phyloP scores from a whole-genome alignment of 2,113 vertebrate species.

The Rhinopomastus cyanomelas region DNA sequence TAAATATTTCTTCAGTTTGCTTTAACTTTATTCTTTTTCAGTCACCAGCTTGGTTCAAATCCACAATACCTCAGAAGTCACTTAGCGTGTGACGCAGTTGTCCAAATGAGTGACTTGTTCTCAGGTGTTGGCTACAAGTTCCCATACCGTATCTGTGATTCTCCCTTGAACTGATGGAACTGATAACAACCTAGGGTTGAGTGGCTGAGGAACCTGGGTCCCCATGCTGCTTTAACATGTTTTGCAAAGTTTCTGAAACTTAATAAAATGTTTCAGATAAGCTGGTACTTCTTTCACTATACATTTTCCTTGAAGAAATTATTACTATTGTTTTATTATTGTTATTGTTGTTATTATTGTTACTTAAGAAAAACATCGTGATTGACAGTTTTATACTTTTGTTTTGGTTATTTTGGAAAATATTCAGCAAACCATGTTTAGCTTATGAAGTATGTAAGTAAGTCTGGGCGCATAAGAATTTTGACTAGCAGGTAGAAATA shows the following conservation, averaged over 20 bases:
- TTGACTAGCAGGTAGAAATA: not conserved
- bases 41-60: not conserved
- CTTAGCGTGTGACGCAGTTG: not conserved
- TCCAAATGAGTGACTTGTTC: not conserved
- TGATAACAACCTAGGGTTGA: not conserved
- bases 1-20: not conserved
- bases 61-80: not conserved
- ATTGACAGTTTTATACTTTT: not conserved
- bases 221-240: not conserved
- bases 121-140: not conserved
- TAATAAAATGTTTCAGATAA: not conserved
- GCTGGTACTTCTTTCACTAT: not conserved
- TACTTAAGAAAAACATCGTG: not conserved
- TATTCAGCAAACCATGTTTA: not conserved
- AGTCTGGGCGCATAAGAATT: not conserved
- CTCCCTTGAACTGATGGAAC: not conserved
- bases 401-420: not conserved
- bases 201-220: not conserved
- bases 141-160: not conserved
- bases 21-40: not conserved
- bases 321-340: no score
- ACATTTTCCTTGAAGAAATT: not conserved
- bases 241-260: not conserved
- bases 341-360: no score
- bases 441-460: not conserved